Evolutionary conservation across 2,888 invertebrate species (phyloP).

Genomic region (Lasius fuliginosus): DNA sequence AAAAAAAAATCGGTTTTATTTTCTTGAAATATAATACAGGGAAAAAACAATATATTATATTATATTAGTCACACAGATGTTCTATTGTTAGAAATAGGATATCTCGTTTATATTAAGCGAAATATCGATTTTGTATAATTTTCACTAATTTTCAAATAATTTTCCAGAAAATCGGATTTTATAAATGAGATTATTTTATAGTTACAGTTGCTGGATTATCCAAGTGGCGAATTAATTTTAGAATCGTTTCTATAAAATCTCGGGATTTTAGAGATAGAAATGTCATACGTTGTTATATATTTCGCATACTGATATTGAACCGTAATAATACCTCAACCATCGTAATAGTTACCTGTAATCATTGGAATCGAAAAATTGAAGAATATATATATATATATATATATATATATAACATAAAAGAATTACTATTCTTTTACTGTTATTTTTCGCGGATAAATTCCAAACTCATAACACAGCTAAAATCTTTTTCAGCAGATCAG

Average conservation of each 20-base stretch:
- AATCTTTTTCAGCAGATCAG: background rate
- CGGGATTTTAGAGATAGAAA: background rate
- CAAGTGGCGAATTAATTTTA: background rate
- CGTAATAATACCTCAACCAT: background rate
- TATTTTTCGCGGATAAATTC: background rate
- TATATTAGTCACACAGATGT: background rate
- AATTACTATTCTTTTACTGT: background rate
- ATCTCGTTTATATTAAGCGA: background rate
- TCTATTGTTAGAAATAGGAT: background rate
- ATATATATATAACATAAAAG: background rate
- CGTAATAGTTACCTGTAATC: background rate
- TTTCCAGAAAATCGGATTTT: background rate
- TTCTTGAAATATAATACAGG: background rate
- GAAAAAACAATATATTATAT: background rate
- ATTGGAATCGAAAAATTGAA: background rate
- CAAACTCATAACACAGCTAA: background rate
- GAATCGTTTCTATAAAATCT: background rate
- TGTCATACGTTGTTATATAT: background rate
- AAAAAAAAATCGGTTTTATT: background rate
- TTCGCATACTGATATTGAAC: background rate
- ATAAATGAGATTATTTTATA: background rate
- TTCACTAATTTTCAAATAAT: background rate
- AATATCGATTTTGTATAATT: constrained; percentile 8
- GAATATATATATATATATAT: background rate
- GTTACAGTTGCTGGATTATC: background rate